A percentile compares a stretch with the other conserved stretches of the same genome.
Conservation (phyloP, 2,113 vertebrate genomes). For the Macroglossus sobrinus region DNA sequence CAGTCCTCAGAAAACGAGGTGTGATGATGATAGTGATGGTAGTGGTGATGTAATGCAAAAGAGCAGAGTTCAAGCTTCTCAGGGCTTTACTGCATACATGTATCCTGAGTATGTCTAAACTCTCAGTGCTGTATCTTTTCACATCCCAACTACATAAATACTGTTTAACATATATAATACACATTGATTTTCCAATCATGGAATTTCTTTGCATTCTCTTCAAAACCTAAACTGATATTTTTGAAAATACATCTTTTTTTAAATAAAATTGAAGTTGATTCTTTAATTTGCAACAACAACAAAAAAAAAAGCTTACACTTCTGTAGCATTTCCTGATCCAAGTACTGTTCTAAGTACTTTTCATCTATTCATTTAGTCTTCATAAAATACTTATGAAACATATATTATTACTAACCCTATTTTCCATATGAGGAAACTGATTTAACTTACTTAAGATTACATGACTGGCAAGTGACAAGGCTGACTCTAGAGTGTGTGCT, state of each 20-base stretch:
- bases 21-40: fast-evolving
- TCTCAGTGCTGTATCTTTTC: not conserved
- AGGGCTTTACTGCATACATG: fast-evolving
- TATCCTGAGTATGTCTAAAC: no score
- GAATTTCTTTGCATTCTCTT: not conserved
- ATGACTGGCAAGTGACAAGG: not conserved
- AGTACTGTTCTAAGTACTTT: not conserved
- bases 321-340: not conserved
- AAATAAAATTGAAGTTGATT: not conserved
- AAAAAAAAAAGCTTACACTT: not conserved
- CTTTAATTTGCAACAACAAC: not conserved
- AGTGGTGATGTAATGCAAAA: fast-evolving
- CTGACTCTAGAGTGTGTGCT: not conserved
- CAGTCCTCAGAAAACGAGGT: not conserved
- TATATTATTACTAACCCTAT: not conserved
- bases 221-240: constrained; percentile 1
- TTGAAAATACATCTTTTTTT: not conserved
- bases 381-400: no score
- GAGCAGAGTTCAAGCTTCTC: no score
- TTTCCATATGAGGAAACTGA: not conserved
- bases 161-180: no score
- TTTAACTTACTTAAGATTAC: not conserved
- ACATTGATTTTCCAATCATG: not conserved
- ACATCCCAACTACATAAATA: not conserved
- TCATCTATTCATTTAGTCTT: not conserved